Evolutionary conservation across 2,888 invertebrate genomes (phyloP), one percentile per base, ranked within the genome.

Genomic region (Blera fallax): DNA sequence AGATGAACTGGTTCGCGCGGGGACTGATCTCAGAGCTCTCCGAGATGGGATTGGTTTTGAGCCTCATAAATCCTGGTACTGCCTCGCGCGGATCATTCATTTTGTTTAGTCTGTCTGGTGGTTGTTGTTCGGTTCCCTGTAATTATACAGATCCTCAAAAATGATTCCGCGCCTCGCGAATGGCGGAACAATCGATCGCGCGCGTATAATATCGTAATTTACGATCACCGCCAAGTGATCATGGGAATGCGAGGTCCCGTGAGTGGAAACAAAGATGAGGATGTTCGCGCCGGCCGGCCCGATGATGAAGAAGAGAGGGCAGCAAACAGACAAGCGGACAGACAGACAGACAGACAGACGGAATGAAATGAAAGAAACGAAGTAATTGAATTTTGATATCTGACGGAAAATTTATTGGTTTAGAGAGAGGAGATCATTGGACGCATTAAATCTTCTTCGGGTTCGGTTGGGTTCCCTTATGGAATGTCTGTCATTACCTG

Each of bases 351-450:
- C 48, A 32, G 56, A 69, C 48, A 62, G 40, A 79, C 54, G 69
- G 56, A 85, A 60, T 67, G 65, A 40, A 81, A 81, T 76, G 43
- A 81, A 81, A 67, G 81, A 85, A 85, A 85, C 81, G 77, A 81
- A 72, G 77, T 81, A 81, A 85, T 85, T 85, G 85, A 85, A 81
- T 85, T 85, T 85, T 85, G 81, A 85, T 85, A 85, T 76, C 72
- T 81, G 65, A 40, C 21, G 21, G 64, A 24, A 62, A 77, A 85
- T 85, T 85, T 81, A 85, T 85, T 69, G 74, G 29, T 52, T 76
- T 67, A 8, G 56, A 21, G 50, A 37, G 64, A 18, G 48, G 72
- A 48, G 72, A 81, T 81, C 76, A 72, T 60, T 81, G 72, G 76
- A 77, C 65, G 81, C 76, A 72, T 54, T 85, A 81, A 81, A 85